phyloP scores from a whole-genome alignment of 2,113 vertebrate genomes.

The Piprites chloris region DNA sequence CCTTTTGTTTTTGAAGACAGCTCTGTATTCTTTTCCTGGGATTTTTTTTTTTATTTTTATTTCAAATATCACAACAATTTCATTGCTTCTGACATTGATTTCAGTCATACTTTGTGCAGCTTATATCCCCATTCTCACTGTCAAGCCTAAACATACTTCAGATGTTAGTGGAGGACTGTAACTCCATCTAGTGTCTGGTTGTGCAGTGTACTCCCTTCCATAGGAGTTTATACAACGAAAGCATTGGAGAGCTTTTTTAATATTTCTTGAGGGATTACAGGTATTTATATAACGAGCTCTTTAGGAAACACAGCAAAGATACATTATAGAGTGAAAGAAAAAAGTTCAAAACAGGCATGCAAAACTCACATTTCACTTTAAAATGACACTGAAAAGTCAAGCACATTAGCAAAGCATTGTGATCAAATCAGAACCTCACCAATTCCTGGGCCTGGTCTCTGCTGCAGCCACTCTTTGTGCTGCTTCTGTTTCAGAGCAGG shows the following conservation, averaged over 20 bases:
- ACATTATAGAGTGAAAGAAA: background rate
- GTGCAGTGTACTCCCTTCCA: background rate
- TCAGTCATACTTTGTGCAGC: background rate
- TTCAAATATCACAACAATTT: background rate
- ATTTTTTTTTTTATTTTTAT: rapidly evolving
- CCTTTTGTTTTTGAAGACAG: background rate
- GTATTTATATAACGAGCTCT: background rate
- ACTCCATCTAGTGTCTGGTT: constrained; percentile 53
- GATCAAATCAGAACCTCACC: background rate
- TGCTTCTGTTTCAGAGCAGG: background rate
- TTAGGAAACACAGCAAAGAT: background rate
- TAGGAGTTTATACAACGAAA: background rate
- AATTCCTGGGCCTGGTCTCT: background rate
- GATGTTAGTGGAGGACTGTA: background rate
- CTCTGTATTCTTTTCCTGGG: background rate
- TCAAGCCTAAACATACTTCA: background rate
- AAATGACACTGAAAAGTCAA: background rate
- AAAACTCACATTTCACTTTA: background rate
- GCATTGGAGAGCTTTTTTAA: background rate
- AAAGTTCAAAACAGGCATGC: background rate
- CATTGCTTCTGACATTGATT: background rate
- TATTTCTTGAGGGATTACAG: background rate
- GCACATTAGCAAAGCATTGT: background rate
- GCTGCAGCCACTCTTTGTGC: background rate
- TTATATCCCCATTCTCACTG: background rate